A percentile compares a stretch with the other conserved stretches of the same genome.
Evolutionary conservation across 1,140 invertebrate genomes (phyloP).

Genomic region (Sipha flava): DNA sequence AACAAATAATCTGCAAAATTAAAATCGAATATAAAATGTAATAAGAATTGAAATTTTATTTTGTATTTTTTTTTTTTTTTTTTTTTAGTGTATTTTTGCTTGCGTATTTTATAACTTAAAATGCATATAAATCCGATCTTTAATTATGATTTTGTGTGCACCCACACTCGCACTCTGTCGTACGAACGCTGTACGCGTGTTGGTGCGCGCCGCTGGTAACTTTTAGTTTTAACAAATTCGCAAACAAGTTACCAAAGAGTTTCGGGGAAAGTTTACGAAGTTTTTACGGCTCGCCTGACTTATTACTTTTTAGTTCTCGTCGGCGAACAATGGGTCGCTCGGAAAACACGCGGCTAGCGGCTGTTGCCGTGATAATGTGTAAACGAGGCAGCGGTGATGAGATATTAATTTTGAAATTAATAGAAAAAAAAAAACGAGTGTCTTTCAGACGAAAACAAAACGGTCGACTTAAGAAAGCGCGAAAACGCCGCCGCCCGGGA

Average conservation of each 20-base stretch:
- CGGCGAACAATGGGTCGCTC: background rate
- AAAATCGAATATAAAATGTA: too few relatives aligned
- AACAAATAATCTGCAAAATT: too few relatives aligned
- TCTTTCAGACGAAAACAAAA: background rate
- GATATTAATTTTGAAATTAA: conserved; percentile 25
- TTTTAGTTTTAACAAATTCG: conserved; percentile 12
- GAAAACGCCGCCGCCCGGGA: background rate
- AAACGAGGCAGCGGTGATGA: background rate
- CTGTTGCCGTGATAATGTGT: background rate
- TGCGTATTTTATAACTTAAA: too few relatives aligned
- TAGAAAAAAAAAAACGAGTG: conserved; percentile 28
- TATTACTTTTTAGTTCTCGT: conserved; percentile 23
- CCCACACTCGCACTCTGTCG: background rate
- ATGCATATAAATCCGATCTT: too few relatives aligned
- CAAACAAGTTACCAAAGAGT: conserved; percentile 11
- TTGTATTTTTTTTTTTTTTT: too few relatives aligned
- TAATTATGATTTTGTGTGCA: too few relatives aligned
- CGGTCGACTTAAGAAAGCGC: background rate
- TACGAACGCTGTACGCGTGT: too few relatives aligned
- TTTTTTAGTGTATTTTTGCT: too few relatives aligned
- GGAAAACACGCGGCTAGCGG: background rate
- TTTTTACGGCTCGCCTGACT: conserved; percentile 24
- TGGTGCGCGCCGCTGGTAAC: background rate
- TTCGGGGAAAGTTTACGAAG: conserved; percentile 1
- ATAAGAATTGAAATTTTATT: too few relatives aligned